Conservation (phyloP, 2,797 vertebrate species). For the Gallirallus australis region DNA sequence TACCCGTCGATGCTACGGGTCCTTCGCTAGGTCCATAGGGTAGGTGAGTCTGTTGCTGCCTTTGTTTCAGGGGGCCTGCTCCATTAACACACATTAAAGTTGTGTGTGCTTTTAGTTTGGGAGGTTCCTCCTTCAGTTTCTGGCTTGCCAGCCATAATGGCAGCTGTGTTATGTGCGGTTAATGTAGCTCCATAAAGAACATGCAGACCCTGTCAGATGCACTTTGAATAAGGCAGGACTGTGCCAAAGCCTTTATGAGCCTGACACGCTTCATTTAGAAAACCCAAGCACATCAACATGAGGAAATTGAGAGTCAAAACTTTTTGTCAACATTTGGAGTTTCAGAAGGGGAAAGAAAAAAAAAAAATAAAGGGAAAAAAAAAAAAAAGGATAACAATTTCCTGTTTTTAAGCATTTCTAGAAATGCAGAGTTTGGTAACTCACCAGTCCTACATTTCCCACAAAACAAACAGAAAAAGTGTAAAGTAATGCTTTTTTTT, state of each 20-base stretch:
- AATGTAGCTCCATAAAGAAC: slow-evolving; percentile 1
- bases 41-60: neutral
- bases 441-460: neutral
- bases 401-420: slow-evolving; percentile 67
- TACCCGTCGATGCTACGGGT: rapidly evolving
- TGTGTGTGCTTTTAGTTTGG: neutral
- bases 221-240: slow-evolving; percentile 5
- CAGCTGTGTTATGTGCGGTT: slow-evolving; percentile 44
- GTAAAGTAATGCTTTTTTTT: slow-evolving; percentile 44
- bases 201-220: slow-evolving; percentile 16
- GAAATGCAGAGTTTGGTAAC: slow-evolving; percentile 27
- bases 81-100: neutral
- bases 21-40: neutral
- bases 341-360: neutral
- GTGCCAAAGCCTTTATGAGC: neutral
- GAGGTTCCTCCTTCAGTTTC: slow-evolving; percentile 28
- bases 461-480: slow-evolving; percentile 48
- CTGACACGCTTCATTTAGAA: neutral
- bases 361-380: neutral
- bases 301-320: slow-evolving; percentile 6
- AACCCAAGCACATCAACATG: neutral
- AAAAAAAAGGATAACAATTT: neutral
- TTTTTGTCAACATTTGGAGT: neutral
- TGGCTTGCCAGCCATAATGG: slow-evolving; percentile 24
- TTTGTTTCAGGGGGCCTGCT: neutral